Evolutionary conservation across 2,113 vertebrate genomes (phyloP).

Genomic region (Mellivora capensis): DNA sequence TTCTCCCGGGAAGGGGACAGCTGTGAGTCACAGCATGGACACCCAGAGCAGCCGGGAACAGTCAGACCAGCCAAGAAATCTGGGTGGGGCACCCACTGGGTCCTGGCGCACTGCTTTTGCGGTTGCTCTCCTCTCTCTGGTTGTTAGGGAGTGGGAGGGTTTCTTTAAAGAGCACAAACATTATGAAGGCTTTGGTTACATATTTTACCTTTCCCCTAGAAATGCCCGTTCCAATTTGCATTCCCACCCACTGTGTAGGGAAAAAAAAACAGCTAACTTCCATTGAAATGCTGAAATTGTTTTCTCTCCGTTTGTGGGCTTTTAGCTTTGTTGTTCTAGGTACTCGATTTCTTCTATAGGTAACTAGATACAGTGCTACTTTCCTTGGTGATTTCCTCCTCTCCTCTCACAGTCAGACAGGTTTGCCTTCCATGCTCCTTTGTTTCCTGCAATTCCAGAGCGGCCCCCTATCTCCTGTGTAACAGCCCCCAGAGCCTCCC

Average conservation of each 20-base stretch:
- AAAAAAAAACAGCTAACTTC: too few relatives aligned
- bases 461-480: background rate
- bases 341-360: background rate
- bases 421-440: background rate
- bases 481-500: background rate
- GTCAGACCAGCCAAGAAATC: background rate
- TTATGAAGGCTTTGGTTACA: background rate
- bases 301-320: background rate
- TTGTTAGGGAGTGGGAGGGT: background rate
- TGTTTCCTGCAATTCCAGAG: background rate
- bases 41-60: background rate
- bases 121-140: background rate
- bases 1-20: too few relatives aligned
- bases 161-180: background rate
- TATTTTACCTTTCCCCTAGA: background rate
- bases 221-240: background rate
- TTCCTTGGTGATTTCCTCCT: background rate
- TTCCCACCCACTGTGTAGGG: background rate
- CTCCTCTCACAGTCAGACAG: background rate
- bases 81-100: background rate
- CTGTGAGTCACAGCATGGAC: background rate
- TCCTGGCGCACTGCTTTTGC: background rate
- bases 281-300: background rate
- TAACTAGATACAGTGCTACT: background rate
- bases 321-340: background rate